Evolutionary conservation across 2,113 vertebrate genomes (phyloP).

Genomic region (Psettodes erumei): DNA sequence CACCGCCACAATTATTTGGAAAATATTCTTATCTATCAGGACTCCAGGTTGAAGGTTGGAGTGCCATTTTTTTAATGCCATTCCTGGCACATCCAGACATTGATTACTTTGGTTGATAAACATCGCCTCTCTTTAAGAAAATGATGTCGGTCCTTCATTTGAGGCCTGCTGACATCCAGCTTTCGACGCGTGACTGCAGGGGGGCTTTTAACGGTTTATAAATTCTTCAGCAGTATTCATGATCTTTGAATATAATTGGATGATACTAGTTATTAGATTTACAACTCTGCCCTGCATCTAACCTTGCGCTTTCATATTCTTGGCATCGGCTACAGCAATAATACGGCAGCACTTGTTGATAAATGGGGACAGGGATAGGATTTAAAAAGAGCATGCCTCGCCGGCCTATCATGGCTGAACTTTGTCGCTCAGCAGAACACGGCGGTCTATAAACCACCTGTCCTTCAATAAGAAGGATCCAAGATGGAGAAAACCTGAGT

Average conservation of each 20-base stretch:
- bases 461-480: constrained; percentile 64
- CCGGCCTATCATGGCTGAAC: constrained; percentile 60
- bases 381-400: constrained; percentile 59
- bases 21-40: constrained; percentile 11
- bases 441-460: constrained; percentile 55
- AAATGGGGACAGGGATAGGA: constrained; percentile 51
- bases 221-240: neutral
- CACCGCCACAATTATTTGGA: constrained; percentile 28
- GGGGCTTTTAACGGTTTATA: neutral
- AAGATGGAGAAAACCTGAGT: constrained; percentile 17
- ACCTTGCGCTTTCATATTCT: constrained; percentile 54
- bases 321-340: constrained; percentile 40
- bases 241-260: constrained; percentile 36
- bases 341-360: constrained; percentile 50
- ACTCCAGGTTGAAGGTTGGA: constrained; percentile 2
- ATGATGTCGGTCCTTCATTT: neutral
- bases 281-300: constrained; percentile 36
- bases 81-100: neutral
- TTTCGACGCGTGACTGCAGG: neutral
- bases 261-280: constrained; percentile 55
- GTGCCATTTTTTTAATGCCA: neutral
- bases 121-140: neutral
- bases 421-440: constrained; percentile 44
- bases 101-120: neutral
- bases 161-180: constrained; percentile 5